Base-by-base conservation (phyloP, 2,888 invertebrate species). In the Sphinx pinastri region DNA sequence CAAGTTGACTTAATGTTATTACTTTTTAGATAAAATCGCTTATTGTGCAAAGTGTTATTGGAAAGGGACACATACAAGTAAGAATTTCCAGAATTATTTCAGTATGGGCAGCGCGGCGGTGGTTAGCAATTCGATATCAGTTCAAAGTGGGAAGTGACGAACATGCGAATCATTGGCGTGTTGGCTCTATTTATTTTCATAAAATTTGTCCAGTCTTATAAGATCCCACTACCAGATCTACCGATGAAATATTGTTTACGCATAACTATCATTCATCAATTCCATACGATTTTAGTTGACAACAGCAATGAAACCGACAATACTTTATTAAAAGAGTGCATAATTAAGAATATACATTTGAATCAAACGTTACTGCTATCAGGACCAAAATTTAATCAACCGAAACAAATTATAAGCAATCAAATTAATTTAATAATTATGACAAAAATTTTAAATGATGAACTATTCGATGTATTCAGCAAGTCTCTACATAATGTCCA, bases 361-460 rank as follows among this genome's bases (percentile, higher is more conserved):
- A 25, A 67, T 13, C 68, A 70, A 60, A 71, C 76, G 2, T n/a
- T 70, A 1, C n/a, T 76, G 38, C 51, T 74, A 19, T 38, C 45
- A 54, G 58, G 70, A 45, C 13, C 47, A 19, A 63, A 49, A 12
- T 49, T 13, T 0, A 49, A 13, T n/a, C 10, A 19, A 12, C 47
- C 8, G 0, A n/a, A 19, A 25, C 49, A 57, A 57, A 51, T 16
- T 6, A 71, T 69, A 19, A 73, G 47, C 68, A 72, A 71, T 31
- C 52, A 71, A 57, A 76, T 81, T 8, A 82, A 78, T 51, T 55
- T 86, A 0, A 67, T 82, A 4, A 71, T 86, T 19, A 69, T 79
- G 45, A 78, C 75, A 2, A 74, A 71, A 69, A 67, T 72, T 49
- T 71, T 84, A 52, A 73, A 75, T 11, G 6, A 68, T n/a, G 67